phyloP scores from a whole-genome alignment of 2,888 invertebrate genomes.

The Stenolophus ochropezus region DNA sequence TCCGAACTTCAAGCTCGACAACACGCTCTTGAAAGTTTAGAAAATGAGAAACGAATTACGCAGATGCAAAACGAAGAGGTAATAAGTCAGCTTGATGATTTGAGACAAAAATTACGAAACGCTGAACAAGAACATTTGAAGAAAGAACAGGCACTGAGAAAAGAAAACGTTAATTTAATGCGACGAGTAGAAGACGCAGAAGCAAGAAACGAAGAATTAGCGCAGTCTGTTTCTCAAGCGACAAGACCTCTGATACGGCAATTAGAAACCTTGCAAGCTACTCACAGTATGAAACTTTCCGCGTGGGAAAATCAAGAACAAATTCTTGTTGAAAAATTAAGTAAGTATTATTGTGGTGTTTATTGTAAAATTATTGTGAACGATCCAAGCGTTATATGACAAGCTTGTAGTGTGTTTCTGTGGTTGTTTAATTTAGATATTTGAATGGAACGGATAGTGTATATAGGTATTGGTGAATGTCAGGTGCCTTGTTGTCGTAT shows the following conservation, averaged over 20 bases:
- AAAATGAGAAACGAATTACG: conserved; percentile 75
- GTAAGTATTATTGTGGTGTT: too few relatives aligned
- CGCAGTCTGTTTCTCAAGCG: conserved; percentile 80
- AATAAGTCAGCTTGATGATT: conserved; percentile 74
- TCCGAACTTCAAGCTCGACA: conserved; percentile 79
- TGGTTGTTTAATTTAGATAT: too few relatives aligned
- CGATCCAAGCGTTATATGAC: too few relatives aligned
- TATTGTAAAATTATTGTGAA: too few relatives aligned
- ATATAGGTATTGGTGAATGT: too few relatives aligned
- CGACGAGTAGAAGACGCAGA: conserved; percentile 83
- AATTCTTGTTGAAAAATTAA: conserved; percentile 79
- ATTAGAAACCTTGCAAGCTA: conserved; percentile 84
- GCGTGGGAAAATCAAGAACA: conserved; percentile 85
- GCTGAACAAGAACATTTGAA: conserved; percentile 74
- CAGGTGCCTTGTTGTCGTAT: too few relatives aligned
- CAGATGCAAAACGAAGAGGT: conserved; percentile 75
- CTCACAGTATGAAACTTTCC: conserved; percentile 76
- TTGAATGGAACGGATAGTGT: too few relatives aligned
- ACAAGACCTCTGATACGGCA: conserved; percentile 87
- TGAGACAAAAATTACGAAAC: conserved; percentile 75
- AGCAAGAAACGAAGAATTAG: conserved; percentile 82
- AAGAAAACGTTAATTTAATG: conserved; percentile 82
- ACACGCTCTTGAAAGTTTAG: conserved; percentile 76
- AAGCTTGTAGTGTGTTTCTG: too few relatives aligned
- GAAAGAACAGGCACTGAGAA: conserved; percentile 80